Percentiles rank a stretch among this genome's conserved stretches.
Evolutionary conservation across 1,140 invertebrate genomes (phyloP).

Genomic region (Bemisia tabaci): DNA sequence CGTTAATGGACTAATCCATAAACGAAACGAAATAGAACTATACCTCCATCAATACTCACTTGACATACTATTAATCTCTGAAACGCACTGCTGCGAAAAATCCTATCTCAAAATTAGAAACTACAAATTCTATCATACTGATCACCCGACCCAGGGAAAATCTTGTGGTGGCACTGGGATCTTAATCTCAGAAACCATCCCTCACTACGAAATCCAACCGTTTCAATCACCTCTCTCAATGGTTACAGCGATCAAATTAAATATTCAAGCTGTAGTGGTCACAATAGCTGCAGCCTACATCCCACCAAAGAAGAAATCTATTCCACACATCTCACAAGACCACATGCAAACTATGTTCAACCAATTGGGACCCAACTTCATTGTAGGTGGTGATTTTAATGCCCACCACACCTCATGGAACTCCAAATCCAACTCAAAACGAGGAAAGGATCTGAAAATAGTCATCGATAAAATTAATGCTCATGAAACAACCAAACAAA

Average conservation of each 20-base stretch:
- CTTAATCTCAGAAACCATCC: neutral
- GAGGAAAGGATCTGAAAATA: neutral
- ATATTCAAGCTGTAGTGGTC: neutral
- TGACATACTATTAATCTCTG: neutral
- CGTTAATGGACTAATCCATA: neutral
- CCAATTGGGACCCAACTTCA: slow-evolving; percentile 25
- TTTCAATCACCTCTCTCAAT: neutral
- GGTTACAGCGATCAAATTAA: neutral
- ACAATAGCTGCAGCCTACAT: slow-evolving; percentile 2
- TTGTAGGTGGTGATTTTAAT: slow-evolving; percentile 31
- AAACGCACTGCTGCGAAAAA: neutral
- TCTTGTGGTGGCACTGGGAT: neutral
- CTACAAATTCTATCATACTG: neutral
- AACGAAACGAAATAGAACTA: neutral
- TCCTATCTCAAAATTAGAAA: neutral
- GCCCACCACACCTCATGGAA: slow-evolving; percentile 31
- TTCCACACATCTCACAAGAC: neutral
- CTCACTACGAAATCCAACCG: neutral
- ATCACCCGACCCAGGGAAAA: neutral
- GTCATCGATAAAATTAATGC: slow-evolving; percentile 9
- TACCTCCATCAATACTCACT: neutral
- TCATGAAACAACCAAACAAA: too few species aligned
- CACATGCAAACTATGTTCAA: slow-evolving; percentile 18
- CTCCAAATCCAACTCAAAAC: neutral
- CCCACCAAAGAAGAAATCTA: too few species aligned